Base-by-base conservation (phyloP, 2,797 vertebrate genomes). In the Pipistrellus nathusii region DNA sequence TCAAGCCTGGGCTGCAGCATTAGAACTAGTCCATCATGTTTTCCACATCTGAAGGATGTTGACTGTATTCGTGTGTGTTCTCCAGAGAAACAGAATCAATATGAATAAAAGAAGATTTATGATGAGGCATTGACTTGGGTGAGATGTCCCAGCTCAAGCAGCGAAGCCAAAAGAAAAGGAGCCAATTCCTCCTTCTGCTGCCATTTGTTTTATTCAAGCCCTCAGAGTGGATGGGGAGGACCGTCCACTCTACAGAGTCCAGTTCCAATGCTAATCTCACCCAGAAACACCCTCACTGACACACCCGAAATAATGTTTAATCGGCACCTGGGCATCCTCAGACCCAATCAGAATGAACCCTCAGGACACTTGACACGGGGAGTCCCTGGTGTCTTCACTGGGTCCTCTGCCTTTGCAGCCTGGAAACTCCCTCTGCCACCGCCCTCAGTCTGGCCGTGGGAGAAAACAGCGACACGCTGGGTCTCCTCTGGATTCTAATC, bases 351-450 rank as follows among this genome's bases (percentile, higher is more conserved):
- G 4, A 18, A 10, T 4, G 6, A 46, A 38, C 32, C 0, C 1
- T 9, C 4, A 5, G 14, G 5, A 5, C 0, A 4, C 17, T 10
- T 12, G 1, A 10, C 2, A 0, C 1, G 0, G 10, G 8, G 20
- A 23, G 20, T 18, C 41, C 13, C 27, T 2, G 6, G 69, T 14
- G 6, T 41, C 69, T 14, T 71, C 12, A 12, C 69, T 41, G 35
- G 35, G 21, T 6, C 6, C 38, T 20, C 25, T 8, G 38, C 8
- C 27, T 59, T 5, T 30, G 20, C 44, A 8, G 11, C 44, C n/a
- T 4, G 10, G 32, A 7, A 5, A 0, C 14, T 25, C 32, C 57
- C 0, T 5, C n/a, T 1, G 20, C 2, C 32, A 6, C 4, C 4
- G 41, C 15, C 3, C 75, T 5, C 15, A 32, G 59, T 59, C 13